Evolutionary conservation across 2,113 vertebrate species (phyloP), one percentile per base, ranked within the genome.

Genomic region (Silurus meridionalis): DNA sequence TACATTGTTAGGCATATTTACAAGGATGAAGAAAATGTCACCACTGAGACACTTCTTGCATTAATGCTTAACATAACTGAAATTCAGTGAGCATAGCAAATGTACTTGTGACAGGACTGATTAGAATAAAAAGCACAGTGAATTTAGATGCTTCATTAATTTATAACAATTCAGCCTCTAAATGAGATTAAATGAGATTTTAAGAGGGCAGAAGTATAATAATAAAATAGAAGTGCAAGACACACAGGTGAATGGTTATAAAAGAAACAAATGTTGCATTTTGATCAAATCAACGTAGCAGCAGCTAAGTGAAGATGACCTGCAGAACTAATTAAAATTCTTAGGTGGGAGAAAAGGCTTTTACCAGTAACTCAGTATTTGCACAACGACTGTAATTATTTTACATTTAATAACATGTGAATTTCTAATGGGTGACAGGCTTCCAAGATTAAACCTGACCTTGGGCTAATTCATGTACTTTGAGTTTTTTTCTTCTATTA

Each of bases 241-340:
- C 67, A 46, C 14, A 71, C 37, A 72, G 69, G 69, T 72, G 37
- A 48, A 37, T 19, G 19, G 6, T 46, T 19, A 28, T 72, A 46
- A 8, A 4, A 77, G 21, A 72, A 64, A 15, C n/a, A 25, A 67
- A 82, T 66, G 67, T 46, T 82, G 78, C 74, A 80, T 60, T 80
- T 78, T 23, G n/a, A 71, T 72, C 58, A 86, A 86, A 80, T 14
- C 23, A 86, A 50, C 2, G 82, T 75, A 37, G 37, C 58, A 28
- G 64, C 55, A n/a, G 48, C 14, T 83, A n/a, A 80, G 74, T 25
- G 25, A 85, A 61, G 79, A 79, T 74, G 69, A 80, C 72, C 46
- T 81, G 64, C n/a, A 61, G 57, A 84, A 84, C 69, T 61, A 23
- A 63, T 71, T 46, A 84, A 84, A 75, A 74, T 84, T 13, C 64